phyloP scores from a whole-genome alignment of 2,113 vertebrate genomes.

The Xiphophorus couchianus region DNA sequence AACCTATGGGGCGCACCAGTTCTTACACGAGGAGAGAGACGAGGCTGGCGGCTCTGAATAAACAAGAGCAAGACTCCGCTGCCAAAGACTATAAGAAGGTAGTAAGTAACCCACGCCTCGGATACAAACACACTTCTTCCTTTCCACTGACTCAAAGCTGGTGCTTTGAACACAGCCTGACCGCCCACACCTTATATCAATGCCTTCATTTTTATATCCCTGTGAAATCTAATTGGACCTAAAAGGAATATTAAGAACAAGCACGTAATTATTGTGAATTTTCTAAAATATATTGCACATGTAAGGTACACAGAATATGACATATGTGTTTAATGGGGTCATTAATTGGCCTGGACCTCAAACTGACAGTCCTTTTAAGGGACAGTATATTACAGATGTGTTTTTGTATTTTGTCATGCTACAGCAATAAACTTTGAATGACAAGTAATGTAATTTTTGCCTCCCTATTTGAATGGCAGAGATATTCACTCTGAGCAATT shows the following conservation, averaged over 20 bases:
- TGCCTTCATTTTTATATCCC: not conserved
- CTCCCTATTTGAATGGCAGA: not conserved
- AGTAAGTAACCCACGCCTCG: conserved; percentile 11
- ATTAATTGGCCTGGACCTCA: no score
- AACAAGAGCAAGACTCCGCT: conserved; percentile 78
- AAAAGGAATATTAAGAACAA: not conserved
- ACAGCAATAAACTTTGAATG: no score
- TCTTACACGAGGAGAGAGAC: conserved; percentile 89
- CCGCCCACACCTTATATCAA: not conserved
- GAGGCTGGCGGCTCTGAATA: conserved; percentile 82
- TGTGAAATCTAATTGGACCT: not conserved
- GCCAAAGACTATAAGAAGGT: conserved; percentile 93
- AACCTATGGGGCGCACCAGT: conserved; percentile 79
- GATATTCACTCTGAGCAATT: not conserved
- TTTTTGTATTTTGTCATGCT: no score
- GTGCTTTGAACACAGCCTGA: not conserved
- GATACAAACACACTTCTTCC: conserved; percentile 1
- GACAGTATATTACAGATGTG: no score
- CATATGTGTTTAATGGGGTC: no score
- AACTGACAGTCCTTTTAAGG: not conserved
- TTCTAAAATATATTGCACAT: no score
- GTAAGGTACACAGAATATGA: no score
- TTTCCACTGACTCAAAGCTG: not conserved
- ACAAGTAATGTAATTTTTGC: no score
- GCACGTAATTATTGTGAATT: not conserved